Base-by-base conservation (phyloP, 2,797 vertebrate genomes). In the Xerus rutilus region DNA sequence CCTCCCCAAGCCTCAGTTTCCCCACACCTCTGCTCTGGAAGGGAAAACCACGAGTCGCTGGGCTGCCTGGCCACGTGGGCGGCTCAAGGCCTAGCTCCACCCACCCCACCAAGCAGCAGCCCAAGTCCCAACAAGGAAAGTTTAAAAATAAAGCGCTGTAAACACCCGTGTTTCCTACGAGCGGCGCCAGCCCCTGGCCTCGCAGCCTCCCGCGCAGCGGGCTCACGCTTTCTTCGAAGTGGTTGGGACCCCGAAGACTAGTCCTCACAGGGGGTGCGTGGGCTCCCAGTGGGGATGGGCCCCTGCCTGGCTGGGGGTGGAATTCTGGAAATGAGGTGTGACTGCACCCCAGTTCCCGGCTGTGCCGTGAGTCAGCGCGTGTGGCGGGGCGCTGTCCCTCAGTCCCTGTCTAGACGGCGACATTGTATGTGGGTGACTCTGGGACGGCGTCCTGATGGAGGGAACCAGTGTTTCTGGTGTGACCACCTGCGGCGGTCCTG, bases 81-180 rank as follows among this genome's bases (percentile, higher is more conserved):
- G 32, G 30, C 20, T 87, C 30, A 32, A 32, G 64, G 35, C 72
- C 49, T 6, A 0, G 21, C 15, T 28, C 57, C 28, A 54, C 45
- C 69, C 43, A 21, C 52, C 59, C n/a, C 1, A 0, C 82, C 76
- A 49, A 4, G 0, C 65, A 15, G 82, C 39, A 9, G 72, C 52
- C 76, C 76, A 30, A 39, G 81, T 30, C 62, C 59, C 76, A 49
- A 76, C 81, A 7, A 81, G 82, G 73, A 76, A 59, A 28, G 69
- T 95, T 96, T 95, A 79, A 97, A 97, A 96, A 93, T 91, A 95
- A 95, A 94, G 79, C 76, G 23, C 72, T 74, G 86, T 77, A 93
- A 97, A 95, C 67, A 91, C 15, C 59, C 20, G 0, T 81, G 89
- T 81, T 93, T 95, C 95, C 95, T 95, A 84, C 70, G 81, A 32